Evolutionary conservation across 2,888 invertebrate genomes (phyloP).

Genomic region (Uropetala carovei): DNA sequence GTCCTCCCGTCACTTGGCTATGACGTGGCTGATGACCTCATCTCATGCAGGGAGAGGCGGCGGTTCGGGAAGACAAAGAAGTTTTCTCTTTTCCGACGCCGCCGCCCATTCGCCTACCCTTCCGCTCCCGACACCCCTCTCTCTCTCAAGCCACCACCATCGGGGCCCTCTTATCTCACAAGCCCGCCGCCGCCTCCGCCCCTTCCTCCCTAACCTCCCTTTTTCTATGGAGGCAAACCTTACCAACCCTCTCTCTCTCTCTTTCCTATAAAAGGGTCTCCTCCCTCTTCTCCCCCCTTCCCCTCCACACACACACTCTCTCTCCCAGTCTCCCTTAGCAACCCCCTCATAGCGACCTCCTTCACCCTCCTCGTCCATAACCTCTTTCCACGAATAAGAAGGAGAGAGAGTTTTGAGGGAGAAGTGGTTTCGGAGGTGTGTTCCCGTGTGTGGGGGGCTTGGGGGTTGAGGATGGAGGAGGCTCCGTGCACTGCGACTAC

Average conservation of each 20-base stretch:
- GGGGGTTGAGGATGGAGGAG: too few species aligned
- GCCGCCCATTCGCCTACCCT: too few species aligned
- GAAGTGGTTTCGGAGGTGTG: too few species aligned
- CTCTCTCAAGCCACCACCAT: too few species aligned
- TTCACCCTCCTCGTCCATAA: background rate
- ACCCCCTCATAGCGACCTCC: background rate
- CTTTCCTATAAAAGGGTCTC: background rate
- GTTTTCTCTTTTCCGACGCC: background rate
- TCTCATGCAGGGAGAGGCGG: background rate
- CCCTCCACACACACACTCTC: too few species aligned
- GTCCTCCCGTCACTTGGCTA: background rate
- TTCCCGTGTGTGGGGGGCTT: too few species aligned
- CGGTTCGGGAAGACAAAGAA: background rate
- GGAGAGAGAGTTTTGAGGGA: background rate
- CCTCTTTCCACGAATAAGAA: constrained; percentile 7
- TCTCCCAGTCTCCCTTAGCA: background rate
- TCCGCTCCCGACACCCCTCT: background rate
- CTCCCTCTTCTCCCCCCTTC: too few species aligned
- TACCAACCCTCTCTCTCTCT: background rate
- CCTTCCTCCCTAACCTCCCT: too few species aligned
- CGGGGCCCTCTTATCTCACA: background rate
- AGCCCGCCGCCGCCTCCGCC: too few species aligned
- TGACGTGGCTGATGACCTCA: constrained; percentile 15
- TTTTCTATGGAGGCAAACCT: too few species aligned
- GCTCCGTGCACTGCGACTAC: background rate